These are phyloP conservation scores for Acanthornis magna DNA, from an alignment of 2,797 vertebrate genomes.

Conservation along the genomic window DNA sequence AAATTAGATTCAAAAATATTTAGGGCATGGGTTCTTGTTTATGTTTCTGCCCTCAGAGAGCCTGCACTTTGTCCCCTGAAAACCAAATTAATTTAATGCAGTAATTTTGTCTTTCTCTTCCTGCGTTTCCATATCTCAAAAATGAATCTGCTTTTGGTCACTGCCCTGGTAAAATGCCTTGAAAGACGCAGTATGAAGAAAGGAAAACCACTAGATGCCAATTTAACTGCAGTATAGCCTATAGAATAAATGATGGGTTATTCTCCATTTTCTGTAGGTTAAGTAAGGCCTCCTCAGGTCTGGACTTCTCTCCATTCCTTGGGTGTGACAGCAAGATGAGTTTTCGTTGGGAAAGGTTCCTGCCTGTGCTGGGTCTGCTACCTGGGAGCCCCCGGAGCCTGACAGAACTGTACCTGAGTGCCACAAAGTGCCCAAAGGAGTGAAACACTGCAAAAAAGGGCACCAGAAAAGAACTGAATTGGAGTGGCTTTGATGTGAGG, in stretches of 20 bases:
- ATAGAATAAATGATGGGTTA: not conserved
- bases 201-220: not conserved
- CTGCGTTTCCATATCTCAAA: not conserved
- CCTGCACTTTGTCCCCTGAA: not conserved
- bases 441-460: not conserved
- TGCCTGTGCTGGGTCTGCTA: not conserved
- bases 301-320: not conserved
- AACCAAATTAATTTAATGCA: not conserved
- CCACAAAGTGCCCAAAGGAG: not conserved
- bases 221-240: not conserved
- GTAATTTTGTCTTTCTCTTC: not conserved
- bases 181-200: not conserved
- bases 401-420: accelerated
- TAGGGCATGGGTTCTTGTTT: not conserved
- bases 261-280: not conserved
- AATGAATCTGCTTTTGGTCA: not conserved
- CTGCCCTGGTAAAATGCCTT: not conserved
- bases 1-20: not conserved
- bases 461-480: not conserved
- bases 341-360: not conserved
- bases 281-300: not conserved
- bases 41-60: not conserved
- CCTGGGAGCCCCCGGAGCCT: not conserved
- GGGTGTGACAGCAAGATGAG: not conserved
- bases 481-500: not conserved